Evolutionary conservation across 2,113 vertebrate species (phyloP).

Genomic region (Atlantisia rogersi): DNA sequence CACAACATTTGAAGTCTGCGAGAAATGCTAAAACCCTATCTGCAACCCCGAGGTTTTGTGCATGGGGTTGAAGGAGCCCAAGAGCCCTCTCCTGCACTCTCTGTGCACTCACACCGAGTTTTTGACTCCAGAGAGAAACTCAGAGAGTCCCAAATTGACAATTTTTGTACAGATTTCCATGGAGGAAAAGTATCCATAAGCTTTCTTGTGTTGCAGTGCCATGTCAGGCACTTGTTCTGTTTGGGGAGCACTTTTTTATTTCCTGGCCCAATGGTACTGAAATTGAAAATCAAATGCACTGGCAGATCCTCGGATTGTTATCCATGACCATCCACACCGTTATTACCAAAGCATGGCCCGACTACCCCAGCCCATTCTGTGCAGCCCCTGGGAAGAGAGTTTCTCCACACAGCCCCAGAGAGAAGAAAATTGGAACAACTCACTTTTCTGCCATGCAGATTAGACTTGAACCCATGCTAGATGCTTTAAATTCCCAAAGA

Average conservation of each 20-base stretch:
- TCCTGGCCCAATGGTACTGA: not conserved
- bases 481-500: conserved; percentile 26
- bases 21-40: conserved; percentile 32
- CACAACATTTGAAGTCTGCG: conserved; percentile 35
- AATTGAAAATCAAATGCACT: not conserved
- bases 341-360: not conserved
- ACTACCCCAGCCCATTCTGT: not conserved
- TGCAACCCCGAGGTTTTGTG: conserved; percentile 15
- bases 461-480: conserved; percentile 24
- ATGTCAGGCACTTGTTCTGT: not conserved
- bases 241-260: not conserved
- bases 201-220: not conserved
- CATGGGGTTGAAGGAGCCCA: not conserved
- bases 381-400: not conserved
- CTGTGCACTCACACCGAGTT: not conserved
- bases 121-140: conserved; percentile 45
- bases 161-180: conserved; percentile 57
- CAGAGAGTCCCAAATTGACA: conserved; percentile 16
- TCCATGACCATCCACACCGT: not conserved
- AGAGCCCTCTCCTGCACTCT: conserved; percentile 28
- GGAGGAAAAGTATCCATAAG: conserved; percentile 12
- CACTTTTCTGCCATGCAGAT: not conserved
- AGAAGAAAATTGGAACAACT: not conserved
- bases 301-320: not conserved
- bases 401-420: not conserved